Percentiles rank a stretch among this genome's conserved stretches.
Conservation (phyloP, 2,113 vertebrate genomes). For the Amblyopsis rosae region DNA sequence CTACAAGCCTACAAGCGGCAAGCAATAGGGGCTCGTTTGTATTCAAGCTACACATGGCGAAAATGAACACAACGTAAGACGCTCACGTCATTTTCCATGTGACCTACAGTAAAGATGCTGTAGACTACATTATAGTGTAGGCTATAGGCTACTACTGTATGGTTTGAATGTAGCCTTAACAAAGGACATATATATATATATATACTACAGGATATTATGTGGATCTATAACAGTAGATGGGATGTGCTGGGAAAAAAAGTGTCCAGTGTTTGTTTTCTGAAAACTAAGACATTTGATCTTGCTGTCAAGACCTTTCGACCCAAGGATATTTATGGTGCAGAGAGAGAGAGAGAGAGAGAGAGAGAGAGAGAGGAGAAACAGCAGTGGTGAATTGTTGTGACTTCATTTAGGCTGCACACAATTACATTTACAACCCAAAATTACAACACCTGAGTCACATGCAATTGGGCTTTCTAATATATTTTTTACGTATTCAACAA, state of each 20-base stretch:
- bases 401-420: neutral
- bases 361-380: neutral
- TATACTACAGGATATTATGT: neutral
- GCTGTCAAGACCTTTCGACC: constrained; percentile 32
- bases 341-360: constrained; percentile 2
- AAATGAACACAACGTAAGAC: too few relatives aligned
- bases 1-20: too few relatives aligned
- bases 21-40: too few relatives aligned
- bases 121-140: too few relatives aligned
- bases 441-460: neutral
- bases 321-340: constrained; percentile 24
- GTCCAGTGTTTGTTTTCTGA: constrained; percentile 38
- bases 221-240: neutral
- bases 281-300: constrained; percentile 50
- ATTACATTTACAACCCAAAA: neutral
- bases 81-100: too few relatives aligned
- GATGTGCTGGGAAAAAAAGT: constrained; percentile 3
- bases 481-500: too few relatives aligned
- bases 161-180: neutral
- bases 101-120: too few relatives aligned
- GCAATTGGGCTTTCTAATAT: too few relatives aligned
- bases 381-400: neutral
- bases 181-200: neutral
- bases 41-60: too few relatives aligned
- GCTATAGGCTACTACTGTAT: neutral